These are phyloP conservation scores for Malurus melanocephalus DNA, from an alignment of 2,113 vertebrate species.

Conservation along the genomic window DNA sequence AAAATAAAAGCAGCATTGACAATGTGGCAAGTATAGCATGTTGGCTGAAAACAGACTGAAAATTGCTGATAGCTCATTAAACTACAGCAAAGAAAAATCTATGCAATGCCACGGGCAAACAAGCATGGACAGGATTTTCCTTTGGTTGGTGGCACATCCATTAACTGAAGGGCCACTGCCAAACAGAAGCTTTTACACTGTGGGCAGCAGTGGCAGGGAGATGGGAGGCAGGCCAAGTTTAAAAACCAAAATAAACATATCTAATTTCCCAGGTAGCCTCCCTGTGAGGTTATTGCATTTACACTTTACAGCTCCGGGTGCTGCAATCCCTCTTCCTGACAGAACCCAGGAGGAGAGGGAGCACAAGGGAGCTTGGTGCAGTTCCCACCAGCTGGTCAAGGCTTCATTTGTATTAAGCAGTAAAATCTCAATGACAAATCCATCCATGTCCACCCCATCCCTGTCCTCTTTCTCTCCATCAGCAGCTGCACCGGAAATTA, in stretches of 20 bases:
- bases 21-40: neutral
- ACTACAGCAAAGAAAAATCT: neutral
- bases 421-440: neutral
- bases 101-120: neutral
- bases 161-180: neutral
- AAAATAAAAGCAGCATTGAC: constrained; percentile 8
- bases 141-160: neutral
- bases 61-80: neutral
- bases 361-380: neutral
- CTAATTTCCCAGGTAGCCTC: neutral
- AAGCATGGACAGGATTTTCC: neutral
- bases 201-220: neutral
- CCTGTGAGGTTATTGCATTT: neutral
- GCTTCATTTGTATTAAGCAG: neutral
- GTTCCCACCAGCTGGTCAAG: neutral
- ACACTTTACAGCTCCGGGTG: neutral
- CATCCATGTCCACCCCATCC: neutral
- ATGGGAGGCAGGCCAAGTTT: neutral
- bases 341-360: neutral
- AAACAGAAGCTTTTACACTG: neutral
- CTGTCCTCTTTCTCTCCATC: neutral
- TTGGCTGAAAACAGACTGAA: constrained; percentile 9
- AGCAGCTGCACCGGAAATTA: neutral
- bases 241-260: neutral
- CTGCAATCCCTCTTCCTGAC: neutral